Evolutionary conservation across 2,888 invertebrate species (phyloP), one percentile per base, ranked within the genome.

Genomic region (Agrypnus murinus): DNA sequence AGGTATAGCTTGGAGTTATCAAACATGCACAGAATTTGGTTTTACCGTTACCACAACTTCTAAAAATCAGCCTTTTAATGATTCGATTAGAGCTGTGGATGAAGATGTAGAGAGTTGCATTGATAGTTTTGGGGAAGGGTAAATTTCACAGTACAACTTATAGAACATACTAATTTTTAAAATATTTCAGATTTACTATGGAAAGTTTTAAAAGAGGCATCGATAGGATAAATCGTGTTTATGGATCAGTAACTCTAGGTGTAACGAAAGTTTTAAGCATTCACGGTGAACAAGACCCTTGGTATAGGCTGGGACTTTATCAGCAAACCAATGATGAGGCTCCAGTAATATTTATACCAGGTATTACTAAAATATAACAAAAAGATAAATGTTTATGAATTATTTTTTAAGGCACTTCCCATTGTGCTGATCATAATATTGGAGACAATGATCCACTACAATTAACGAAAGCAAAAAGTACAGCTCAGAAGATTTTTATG

Each of bases 11-110:
- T 95, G 95, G 95, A 89, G 87, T 1, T 95, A 93, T 83, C 95
- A 96, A 85, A 94, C 94, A 0, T 96, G 96, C 83, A 92, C 92
- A 59, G 95, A 96, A 86, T 95, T 91, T 83, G 96, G 95, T 63
- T 95, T 92, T 88, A 95, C 90, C 85, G 95, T 95, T 86, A 91
- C 92, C 1, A 91, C 94, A 0, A 88, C 86, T 71, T 89, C 90
- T 9, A 57, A 77, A 0, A 80, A 85, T 0, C 90, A 92, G 71
- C 91, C 92, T 0, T 93, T 93, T 86, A 90, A 71, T 17, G 71
- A 67, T 14, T 48, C 63, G 0, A 34, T 9, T 0, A 25, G 32
- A 5, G 46, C 50, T 0, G 62, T 90, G 12, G 85, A 86, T 50
- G 89, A 86, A 80, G 89, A 92, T 78, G 86, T 92, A 14, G 87